These are phyloP conservation scores for Pangasius mekongensis DNA, from an alignment of 2,797 vertebrate species.

Conservation along the genomic window DNA sequence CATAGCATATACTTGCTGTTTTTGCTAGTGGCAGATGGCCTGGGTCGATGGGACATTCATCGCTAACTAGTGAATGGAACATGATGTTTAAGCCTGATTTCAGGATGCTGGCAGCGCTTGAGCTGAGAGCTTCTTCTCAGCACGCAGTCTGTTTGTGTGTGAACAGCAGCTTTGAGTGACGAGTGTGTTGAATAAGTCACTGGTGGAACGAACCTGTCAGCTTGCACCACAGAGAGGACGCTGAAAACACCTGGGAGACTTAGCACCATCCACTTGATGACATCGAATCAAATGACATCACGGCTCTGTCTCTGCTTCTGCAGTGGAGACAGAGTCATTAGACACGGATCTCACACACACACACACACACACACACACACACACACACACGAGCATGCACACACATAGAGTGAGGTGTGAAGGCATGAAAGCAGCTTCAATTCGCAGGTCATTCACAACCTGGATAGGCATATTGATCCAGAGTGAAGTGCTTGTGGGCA, in stretches of 20 bases:
- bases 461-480: conserved; percentile 56
- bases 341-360: conserved; percentile 37
- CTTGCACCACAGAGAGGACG: conserved; percentile 42
- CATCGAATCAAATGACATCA: conserved; percentile 63
- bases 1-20: background rate
- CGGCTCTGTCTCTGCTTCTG: conserved; percentile 48
- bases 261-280: conserved; percentile 55
- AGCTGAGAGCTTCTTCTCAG: conserved; percentile 21
- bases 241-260: conserved; percentile 56
- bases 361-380: conserved; percentile 17
- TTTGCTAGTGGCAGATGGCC: conserved; percentile 16
- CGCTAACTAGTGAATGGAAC: conserved; percentile 20
- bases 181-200: conserved; percentile 57
- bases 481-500: conserved; percentile 16
- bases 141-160: conserved; percentile 36
- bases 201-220: conserved; percentile 52
- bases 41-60: conserved; percentile 14
- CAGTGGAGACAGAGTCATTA: conserved; percentile 57
- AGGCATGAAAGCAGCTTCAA: conserved; percentile 58
- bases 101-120: background rate
- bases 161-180: conserved; percentile 55
- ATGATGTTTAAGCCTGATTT: conserved; percentile 21
- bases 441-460: conserved; percentile 58
- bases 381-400: conserved; percentile 1
- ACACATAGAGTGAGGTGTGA: conserved; percentile 45